Evolutionary conservation across 1,140 invertebrate genomes (phyloP), one percentile per base, ranked within the genome.

Genomic region (Calliopsis andreniformis): DNA sequence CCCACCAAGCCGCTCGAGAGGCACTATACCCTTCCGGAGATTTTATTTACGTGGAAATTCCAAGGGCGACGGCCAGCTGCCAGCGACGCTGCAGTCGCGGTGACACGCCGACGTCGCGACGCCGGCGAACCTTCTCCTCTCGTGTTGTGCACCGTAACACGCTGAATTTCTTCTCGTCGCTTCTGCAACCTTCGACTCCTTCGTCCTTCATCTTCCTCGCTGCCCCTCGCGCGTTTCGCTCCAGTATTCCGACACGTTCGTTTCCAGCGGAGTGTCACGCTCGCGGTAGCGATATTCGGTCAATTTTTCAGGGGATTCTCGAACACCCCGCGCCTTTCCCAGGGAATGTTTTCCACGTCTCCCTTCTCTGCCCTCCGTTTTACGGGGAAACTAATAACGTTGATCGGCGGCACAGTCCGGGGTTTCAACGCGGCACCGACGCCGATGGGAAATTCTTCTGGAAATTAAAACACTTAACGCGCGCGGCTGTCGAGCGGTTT

Each of bases 31-130:
- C 82, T 72, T 70, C 64, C 78, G 64, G 73, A 80, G 78, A 82
- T 86, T 88, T 87, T 87, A 87, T 87, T 84, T 86, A 81, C 79
- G 84, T 78, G 61, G 76, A 88, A 87, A 87, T 86, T 85, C 80
- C 77, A 85, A 84, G 78, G 79, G 76, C 83, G 83, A 86, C 80
- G 83, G 76, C 79, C 81, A 76, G 79, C 77, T 85, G 55, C 55
- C 67, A 58, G 58, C 79, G 76, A 78, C 73, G 76, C 70, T 69
- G 73, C 51, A 59, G 64, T 79, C 84, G 35, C 35, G 4, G 35
- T 87, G 87, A 85, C 84, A 80, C 79, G 69, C 73, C 69, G 80
- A 80, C 64, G 72, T 58, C 68, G 76, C 73, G 61, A 76, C 78
- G 77, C 73, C 80, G 47, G 61, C 32, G 47, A 53, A 55, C 32